Evolutionary conservation across 2,797 vertebrate genomes (phyloP).

Genomic region (Cephalopachus bancanus): DNA sequence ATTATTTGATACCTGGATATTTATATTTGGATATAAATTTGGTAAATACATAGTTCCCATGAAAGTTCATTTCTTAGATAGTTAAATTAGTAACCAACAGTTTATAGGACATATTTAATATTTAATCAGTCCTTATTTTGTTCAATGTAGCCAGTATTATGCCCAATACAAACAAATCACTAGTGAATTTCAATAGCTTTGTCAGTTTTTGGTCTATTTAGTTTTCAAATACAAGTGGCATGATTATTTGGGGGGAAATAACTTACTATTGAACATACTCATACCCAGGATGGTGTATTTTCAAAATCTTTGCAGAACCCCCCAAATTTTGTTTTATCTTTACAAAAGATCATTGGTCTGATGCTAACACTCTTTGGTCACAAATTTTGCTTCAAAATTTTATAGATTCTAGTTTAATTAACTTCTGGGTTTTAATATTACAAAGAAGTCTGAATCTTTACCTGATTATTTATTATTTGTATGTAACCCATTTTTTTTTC

Average conservation of each 20-base stretch:
- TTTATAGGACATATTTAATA: no score
- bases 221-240: constrained; percentile 4
- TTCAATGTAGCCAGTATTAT: no score
- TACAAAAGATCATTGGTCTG: background rate
- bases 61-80: no score
- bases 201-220: background rate
- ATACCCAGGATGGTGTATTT: background rate
- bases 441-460: background rate
- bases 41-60: no score
- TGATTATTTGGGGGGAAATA: background rate
- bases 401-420: background rate
- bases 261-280: background rate
- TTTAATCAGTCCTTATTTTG: no score
- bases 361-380: background rate
- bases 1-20: no score
- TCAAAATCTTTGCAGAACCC: background rate
- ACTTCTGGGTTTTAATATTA: background rate
- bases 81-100: no score
- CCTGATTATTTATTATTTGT: background rate
- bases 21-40: no score
- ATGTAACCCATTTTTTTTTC: background rate
- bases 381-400: background rate
- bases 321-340: background rate
- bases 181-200: background rate
- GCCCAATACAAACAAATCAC: no score